Base-by-base conservation (phyloP, 1,140 invertebrate genomes). In the Aphaenogaster floridana region DNA sequence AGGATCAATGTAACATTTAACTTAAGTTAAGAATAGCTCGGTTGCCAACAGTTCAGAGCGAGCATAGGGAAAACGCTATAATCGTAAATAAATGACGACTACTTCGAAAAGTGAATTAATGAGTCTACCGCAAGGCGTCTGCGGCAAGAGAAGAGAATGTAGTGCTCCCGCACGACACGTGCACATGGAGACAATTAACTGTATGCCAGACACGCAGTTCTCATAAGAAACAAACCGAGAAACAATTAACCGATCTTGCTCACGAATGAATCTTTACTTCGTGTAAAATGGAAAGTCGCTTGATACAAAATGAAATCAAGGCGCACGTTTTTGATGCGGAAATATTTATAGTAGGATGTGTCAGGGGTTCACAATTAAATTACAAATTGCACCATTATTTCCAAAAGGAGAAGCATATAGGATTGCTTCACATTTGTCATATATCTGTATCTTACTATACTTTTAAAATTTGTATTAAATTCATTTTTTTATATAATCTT, bases 181-280 rank as follows among this genome's bases (percentile, higher is more conserved):
- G 76, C 74, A 52, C 61, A 15, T 42, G 63, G 71, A 89, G 89
- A 90, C 74, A 71, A 89, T 90, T 86, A 89, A 57, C 50, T 83
- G 64, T 78, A 64, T n/a, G 39, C 61, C n/a, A 57, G 63, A 1
- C 64, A 54, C 45, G 50, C 54, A 63, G 34, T 87, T 90, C 66
- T 90, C 88, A 45, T 68, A 57, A 39, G 11, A 57, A 59, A 34
- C 50, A 71, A 81, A 89, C 88, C 63, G 66, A 13, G 69, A 89
- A 90, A 90, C 83, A 89, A 90, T 89, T 89, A 89, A 80, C 76
- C 63, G 54, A 52, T 28, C 11, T 63, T n/a, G 42, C 52, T 28
- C 74, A 42, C 78, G 28, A 64, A 86, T 88, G 66, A 86, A 80
- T 59, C 66, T 89, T 39, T 57, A 0, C 45, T 74, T 48, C 34